Evolutionary conservation across 23 tunicate species (phyloP).

Genomic region (Aplidium turbinatum): DNA sequence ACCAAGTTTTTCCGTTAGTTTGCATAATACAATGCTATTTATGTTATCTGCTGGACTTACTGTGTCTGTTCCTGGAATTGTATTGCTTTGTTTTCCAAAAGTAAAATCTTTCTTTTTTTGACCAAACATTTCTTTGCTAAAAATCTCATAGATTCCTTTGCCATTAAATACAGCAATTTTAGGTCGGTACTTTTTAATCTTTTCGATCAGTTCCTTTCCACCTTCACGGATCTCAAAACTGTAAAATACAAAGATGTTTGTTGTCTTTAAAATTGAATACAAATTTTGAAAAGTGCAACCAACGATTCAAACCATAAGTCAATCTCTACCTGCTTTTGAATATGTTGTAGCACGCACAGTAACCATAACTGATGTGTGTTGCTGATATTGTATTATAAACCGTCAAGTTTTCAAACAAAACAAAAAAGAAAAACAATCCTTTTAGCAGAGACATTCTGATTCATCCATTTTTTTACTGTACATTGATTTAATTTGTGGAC

Average conservation of each 20-base stretch:
- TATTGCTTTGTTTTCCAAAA: constrained; percentile 71
- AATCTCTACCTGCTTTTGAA: background rate
- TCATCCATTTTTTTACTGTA: too few relatives aligned
- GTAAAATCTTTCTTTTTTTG: constrained; percentile 80
- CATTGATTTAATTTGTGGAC: too few relatives aligned
- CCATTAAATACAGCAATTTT: constrained; percentile 96
- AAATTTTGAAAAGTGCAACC: background rate
- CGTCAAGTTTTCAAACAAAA: too few relatives aligned
- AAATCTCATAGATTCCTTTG: constrained; percentile 91
- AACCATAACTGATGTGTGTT: too few relatives aligned
- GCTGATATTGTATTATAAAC: too few relatives aligned
- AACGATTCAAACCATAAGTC: background rate
- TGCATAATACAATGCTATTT: too few relatives aligned
- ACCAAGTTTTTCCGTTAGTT: too few relatives aligned
- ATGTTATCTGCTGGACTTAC: constrained; percentile 30
- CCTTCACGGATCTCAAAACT: constrained; percentile 86
- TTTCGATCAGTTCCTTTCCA: constrained; percentile 75
- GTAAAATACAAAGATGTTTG: background rate
- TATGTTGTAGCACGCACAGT: too few relatives aligned
- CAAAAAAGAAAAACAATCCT: too few relatives aligned
- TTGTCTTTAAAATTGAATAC: background rate
- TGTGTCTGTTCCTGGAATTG: constrained; percentile 75
- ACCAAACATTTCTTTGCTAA: constrained; percentile 83
- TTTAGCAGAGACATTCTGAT: too few relatives aligned
- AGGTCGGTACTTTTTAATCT: constrained; percentile 75